These are phyloP conservation scores for Steatocranus sp. DNA, from an alignment of 2,797 vertebrate genomes.

Conservation along the genomic window DNA sequence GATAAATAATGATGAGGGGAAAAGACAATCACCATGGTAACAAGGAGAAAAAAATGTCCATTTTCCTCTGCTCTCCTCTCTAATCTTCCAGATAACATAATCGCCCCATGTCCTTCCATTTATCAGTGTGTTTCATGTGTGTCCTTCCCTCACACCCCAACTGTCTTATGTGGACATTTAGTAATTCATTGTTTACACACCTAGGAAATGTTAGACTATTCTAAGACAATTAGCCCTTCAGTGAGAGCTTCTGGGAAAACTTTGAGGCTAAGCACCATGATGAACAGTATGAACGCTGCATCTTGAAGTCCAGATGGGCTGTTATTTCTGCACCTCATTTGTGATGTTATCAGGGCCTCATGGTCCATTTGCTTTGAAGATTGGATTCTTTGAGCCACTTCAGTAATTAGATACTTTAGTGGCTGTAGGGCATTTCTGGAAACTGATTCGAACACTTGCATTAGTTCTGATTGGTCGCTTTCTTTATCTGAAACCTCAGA, in stretches of 20 bases:
- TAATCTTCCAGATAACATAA: background rate
- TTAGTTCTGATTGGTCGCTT: background rate
- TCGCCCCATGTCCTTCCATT: background rate
- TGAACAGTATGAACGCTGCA: slow-evolving; percentile 2
- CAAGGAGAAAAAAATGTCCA: background rate
- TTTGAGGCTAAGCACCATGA: background rate
- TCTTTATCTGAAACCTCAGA: background rate
- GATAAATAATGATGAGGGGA: background rate
- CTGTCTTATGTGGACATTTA: background rate
- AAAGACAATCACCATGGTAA: slow-evolving; percentile 13
- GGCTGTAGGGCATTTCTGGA: slow-evolving; percentile 7
- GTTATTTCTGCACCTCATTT: slow-evolving; percentile 14
- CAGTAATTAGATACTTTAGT: slow-evolving; percentile 19
- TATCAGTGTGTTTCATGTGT: background rate
- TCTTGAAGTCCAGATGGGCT: slow-evolving; percentile 34
- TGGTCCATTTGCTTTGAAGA: slow-evolving; percentile 32
- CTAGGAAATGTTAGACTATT: background rate
- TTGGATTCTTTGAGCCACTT: slow-evolving; percentile 23
- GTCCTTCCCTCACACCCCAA: background rate
- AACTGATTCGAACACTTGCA: background rate
- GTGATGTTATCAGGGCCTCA: slow-evolving; percentile 13
- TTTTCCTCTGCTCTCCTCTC: background rate
- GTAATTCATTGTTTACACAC: background rate
- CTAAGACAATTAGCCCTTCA: background rate
- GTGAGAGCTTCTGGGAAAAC: background rate